Evolutionary conservation across 2,113 vertebrate genomes (phyloP), one percentile per base, ranked within the genome.

Genomic region (Albula glossodonta): DNA sequence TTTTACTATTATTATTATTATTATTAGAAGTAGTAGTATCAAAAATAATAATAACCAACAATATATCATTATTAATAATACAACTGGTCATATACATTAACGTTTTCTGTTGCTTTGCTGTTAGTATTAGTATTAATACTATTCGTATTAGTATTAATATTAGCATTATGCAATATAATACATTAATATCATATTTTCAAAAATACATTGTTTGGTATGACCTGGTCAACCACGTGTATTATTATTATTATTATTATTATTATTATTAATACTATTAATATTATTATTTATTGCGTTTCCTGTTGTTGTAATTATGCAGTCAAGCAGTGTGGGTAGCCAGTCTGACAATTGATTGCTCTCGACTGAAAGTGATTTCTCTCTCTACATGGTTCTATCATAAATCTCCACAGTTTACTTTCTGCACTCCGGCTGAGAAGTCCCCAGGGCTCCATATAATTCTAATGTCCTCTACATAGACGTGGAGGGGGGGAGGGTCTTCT

Each of bases 401-500:
- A 95, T 95, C 94, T 93, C 91, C 88, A 93, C 93, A 93, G 93
- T 96, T 94, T 94, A 93, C 93, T 94, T 94, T 93, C 89, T 90
- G 87, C 91, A 91, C 91, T 93, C 89, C 89, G 89, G 88, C 90
- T 92, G 91, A 95, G 92, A 90, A 90, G 89, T 95, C 95, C 95
- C 95, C 87, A 92, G 94, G 92, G 95, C 90, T 94, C 93, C 91
- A 50, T 90, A 84, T 93, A 93, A 94, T 93, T 94, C 93, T 93
- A 94, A 93, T 94, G 93, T 93, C 93, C 93, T 94, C 93, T 91
- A 90, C 85, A 91, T 90, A 87, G 84, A 85, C 87, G 81, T 84
- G 80, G 84, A 79, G 66, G 84, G 74, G 78, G 92, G 90, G 88
- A 41, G 31, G 31, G 31, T 41, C 87, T 90, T 92, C 92, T 93